Evolutionary conservation across 2,113 vertebrate species (phyloP), one percentile per base, ranked within the genome.

Genomic region (Capricornis sumatraensis): DNA sequence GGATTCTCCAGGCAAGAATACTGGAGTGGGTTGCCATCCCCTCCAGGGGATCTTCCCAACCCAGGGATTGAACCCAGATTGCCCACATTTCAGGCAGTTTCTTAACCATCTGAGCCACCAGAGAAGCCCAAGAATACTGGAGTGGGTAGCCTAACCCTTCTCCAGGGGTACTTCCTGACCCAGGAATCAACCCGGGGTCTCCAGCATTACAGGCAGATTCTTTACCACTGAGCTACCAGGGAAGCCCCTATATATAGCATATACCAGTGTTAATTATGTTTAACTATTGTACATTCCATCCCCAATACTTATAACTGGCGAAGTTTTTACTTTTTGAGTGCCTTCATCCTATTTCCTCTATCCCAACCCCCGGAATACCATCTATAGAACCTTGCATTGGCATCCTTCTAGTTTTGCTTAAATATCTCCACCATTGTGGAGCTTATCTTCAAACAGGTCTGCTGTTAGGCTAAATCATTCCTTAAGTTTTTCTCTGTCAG

Each of bases 401-500:
- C 91, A 95, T 36, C 47, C 45, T 81, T 94, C 17, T 87, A 62
- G 43, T 91, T 93, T 86, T 96, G 19, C 36, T 86, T 92, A 86
- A 96, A 57, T 91, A 60, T 76, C 76, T 89, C 21, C 15, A 85
- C 33, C 67, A 33, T 67, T 96, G 27, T 84, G 40, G 47, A 86
- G 5, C 28, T 97, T 96, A 85, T 52, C 23, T 87, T 33, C 47
- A 82, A 67, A 89, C 33, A 30, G 91, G 76, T 83, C 30, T 30
- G 60, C 40, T 86, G 28, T 64, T 60, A 87, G 30, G 89, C 23
- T 89, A 55, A 97, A 86, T 30, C 67, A 94, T 94, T 96, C 76
- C n/a, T 96, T 86, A 71, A 13, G 28, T 19, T 93, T 62, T 82
- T 93, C 47, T 89, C 60, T 78, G 91, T 89, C 16, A 87, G 40